These are phyloP conservation scores for Trichacis sp. DNA, from an alignment of 2,888 invertebrate genomes.

Conservation along the genomic window DNA sequence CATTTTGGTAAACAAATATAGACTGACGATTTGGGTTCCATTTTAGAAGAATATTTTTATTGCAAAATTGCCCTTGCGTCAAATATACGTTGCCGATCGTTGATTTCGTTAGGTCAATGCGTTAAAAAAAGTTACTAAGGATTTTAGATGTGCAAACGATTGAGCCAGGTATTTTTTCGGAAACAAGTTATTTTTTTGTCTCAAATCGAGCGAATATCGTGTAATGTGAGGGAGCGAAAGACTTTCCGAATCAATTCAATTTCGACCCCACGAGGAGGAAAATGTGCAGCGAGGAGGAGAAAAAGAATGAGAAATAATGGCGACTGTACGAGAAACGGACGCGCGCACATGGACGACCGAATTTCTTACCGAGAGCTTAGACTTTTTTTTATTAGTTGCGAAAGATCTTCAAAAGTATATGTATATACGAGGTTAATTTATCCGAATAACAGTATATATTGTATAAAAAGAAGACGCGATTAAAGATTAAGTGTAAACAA, in stretches of 20 bases:
- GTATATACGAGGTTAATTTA: slow-evolving; percentile 56
- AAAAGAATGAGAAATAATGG: slow-evolving; percentile 36
- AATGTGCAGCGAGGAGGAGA: slow-evolving; percentile 31
- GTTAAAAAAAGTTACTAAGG: no score
- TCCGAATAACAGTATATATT: slow-evolving; percentile 52
- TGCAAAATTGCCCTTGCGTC: neutral
- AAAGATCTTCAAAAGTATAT: slow-evolving; percentile 57
- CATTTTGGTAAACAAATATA: neutral
- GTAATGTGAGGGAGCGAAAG: slow-evolving; percentile 23
- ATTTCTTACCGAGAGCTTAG: slow-evolving; percentile 60
- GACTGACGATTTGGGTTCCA: neutral
- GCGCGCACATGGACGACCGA: slow-evolving; percentile 39
- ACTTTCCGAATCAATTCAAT: slow-evolving; percentile 31
- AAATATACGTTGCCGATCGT: neutral
- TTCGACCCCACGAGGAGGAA: slow-evolving; percentile 34
- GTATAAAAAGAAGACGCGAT: slow-evolving; percentile 51
- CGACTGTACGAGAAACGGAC: slow-evolving; percentile 31
- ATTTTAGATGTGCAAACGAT: no score
- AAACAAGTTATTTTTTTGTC: slow-evolving; percentile 4
- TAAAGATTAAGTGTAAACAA: slow-evolving; percentile 59
- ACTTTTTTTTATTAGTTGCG: slow-evolving; percentile 61
- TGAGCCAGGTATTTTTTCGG: neutral
- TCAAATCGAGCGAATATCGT: slow-evolving; percentile 9
- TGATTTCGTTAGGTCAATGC: slow-evolving; percentile 1
- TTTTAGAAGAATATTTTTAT: neutral